Conservation (phyloP, 2,888 invertebrate genomes). For the Trissolcus brochymenae region DNA sequence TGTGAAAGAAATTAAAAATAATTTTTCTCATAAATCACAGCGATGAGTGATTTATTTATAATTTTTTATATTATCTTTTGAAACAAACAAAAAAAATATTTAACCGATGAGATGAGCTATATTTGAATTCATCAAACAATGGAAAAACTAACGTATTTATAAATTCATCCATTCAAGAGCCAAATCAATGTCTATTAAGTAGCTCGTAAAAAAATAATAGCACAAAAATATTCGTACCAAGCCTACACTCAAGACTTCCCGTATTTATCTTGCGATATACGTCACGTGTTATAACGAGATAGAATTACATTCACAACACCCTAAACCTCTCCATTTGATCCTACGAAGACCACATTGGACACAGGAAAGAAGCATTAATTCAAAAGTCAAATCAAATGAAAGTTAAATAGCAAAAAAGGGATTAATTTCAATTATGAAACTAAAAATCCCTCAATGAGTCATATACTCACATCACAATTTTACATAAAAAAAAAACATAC, state of each 20-base stretch:
- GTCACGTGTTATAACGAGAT: conserved; percentile 27
- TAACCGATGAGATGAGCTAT: neutral
- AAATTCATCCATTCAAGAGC: no score
- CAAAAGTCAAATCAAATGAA: neutral
- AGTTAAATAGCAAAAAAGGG: neutral
- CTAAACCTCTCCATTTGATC: conserved; percentile 28
- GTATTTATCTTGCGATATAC: conserved; percentile 32
- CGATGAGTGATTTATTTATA: neutral
- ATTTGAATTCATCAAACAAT: neutral
- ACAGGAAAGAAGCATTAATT: neutral
- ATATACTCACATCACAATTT: no score
- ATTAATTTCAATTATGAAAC: no score
- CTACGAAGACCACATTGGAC: conserved; percentile 8
- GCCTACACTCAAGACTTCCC: conserved; percentile 24
- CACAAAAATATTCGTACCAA: conserved; percentile 12
- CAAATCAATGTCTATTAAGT: conserved; percentile 2
- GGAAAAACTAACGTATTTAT: no score
- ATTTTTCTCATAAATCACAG: neutral
- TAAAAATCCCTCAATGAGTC: no score
- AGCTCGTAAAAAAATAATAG: conserved; percentile 1
- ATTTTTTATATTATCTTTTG: no score
- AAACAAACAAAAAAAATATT: conserved; percentile 1
- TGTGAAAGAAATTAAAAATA: no score
- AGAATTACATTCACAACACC: conserved; percentile 29
- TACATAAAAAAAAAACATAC: no score